Base-by-base conservation (phyloP, 2,113 vertebrate genomes). In the Siniperca chuatsi region DNA sequence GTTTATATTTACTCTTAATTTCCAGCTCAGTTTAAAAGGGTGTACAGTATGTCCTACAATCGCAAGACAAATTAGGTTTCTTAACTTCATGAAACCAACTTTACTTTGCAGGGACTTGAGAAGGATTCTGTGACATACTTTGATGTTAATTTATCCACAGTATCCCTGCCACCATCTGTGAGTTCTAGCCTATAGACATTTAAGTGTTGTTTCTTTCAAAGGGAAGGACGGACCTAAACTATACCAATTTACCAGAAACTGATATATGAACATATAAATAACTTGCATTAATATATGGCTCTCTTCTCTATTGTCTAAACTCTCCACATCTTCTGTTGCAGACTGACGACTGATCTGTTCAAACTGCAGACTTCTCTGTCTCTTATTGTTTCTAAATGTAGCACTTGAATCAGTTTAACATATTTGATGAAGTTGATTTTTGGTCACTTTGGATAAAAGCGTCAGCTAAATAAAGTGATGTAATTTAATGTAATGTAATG, bases 171-270 rank as follows among this genome's bases (percentile, higher is more conserved):
- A 74, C 74, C 72, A 78, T 80, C 67, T 88, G 81, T 76, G 79
- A 78, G 61, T 65, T 85, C 54, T 11, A 48, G 52, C 57, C 20
- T 57, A 29, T 33, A 61, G 72, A 82, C 48, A 71, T 75, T 68
- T 62, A 78, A 79, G n/a, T 78, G 84, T 54, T 87, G 73, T 77
- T 79, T 86, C 40, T 80, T 80, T 86, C 46, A 84, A 85, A 84
- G 21, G 16, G 18, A 66, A 79, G 35, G 20, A 16, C 1, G 0
- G 25, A 67, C 25, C 54, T 66, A n/a, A 75, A 42, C 42, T 62
- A 67, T 25, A 60, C 3, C 15, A 62, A 7, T 29, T 35, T 25
- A 75, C 11, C 52, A 61, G 29, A n/a, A 68, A 67, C 52, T 20
- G 52, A 16, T n/a, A 8, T 21, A 81, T 58, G 23, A 69, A 37